A percentile compares a stretch with the other conserved stretches of the same genome.
Conservation (phyloP, 2,888 invertebrate genomes). For the Drosophila birchii region DNA sequence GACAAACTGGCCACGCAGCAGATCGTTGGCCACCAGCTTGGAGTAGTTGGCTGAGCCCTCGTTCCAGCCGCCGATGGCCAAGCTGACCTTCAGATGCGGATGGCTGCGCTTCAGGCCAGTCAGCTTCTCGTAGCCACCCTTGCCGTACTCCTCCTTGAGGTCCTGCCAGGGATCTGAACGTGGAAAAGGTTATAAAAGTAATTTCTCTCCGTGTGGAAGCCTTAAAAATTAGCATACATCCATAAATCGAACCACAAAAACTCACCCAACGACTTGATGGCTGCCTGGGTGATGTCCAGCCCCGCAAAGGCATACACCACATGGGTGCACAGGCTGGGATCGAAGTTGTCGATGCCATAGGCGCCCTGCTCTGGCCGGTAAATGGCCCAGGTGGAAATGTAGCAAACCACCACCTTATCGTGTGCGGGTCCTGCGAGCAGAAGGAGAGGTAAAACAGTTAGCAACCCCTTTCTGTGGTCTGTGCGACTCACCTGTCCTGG, state of each 20-base stretch:
- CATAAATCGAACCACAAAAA: constrained; percentile 21
- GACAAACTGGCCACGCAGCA: constrained; percentile 88
- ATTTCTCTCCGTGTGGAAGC: not conserved
- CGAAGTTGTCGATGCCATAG: constrained; percentile 89
- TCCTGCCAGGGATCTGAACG: constrained; percentile 90
- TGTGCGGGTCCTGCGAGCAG: constrained; percentile 87
- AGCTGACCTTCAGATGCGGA: constrained; percentile 89
- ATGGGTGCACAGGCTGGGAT: constrained; percentile 91
- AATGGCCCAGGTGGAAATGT: constrained; percentile 92
- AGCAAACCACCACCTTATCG: constrained; percentile 91
- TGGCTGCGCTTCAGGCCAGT: constrained; percentile 88
- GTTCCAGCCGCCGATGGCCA: constrained; percentile 97
- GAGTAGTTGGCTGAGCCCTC: constrained; percentile 89
- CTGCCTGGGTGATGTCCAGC: constrained; percentile 88
- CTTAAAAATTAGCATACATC: constrained; percentile 40
- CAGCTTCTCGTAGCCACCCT: constrained; percentile 89
- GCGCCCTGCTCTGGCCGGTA: constrained; percentile 89
- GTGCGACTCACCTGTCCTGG: constrained; percentile 76
- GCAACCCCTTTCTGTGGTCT: constrained; percentile 52
- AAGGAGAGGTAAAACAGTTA: not conserved
- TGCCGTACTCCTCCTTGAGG: constrained; percentile 90
- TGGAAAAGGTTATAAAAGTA: not conserved
- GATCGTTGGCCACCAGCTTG: constrained; percentile 87
- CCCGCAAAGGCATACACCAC: constrained; percentile 93
- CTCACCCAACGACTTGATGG: constrained; percentile 90